Percentiles rank a stretch among this genome's conserved stretches.
Evolutionary conservation across 2,797 vertebrate genomes (phyloP).

Genomic region (Anableps anableps): DNA sequence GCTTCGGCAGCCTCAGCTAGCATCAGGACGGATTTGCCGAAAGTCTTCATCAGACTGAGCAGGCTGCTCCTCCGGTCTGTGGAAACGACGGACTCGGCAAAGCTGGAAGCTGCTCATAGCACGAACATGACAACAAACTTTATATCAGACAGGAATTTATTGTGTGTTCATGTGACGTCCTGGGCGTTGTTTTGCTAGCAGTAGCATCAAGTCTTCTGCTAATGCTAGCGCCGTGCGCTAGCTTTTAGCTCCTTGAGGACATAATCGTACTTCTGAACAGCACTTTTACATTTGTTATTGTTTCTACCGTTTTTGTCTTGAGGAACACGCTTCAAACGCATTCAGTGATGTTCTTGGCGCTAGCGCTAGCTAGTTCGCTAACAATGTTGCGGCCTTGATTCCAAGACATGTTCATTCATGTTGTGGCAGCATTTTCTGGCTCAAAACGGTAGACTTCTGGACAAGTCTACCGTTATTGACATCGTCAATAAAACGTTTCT

Average conservation of each 20-base stretch:
- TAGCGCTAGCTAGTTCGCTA: too few relatives aligned
- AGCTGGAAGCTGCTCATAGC: not conserved
- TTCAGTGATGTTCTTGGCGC: too few relatives aligned
- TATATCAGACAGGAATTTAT: not conserved
- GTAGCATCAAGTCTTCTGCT: not conserved
- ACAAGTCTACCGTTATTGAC: too few relatives aligned
- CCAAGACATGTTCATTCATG: too few relatives aligned
- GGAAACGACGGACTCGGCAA: not conserved
- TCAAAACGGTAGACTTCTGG: too few relatives aligned
- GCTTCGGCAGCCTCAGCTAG: not conserved
- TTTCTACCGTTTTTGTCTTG: too few relatives aligned
- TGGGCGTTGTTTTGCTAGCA: not conserved
- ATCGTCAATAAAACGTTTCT: too few relatives aligned
- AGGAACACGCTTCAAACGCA: too few relatives aligned
- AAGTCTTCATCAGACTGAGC: not conserved
- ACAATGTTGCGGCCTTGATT: too few relatives aligned
- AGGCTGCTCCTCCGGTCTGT: not conserved
- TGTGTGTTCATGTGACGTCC: not conserved
- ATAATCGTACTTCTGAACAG: not conserved
- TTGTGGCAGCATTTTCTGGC: too few relatives aligned
- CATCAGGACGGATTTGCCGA: not conserved
- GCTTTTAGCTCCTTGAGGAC: not conserved
- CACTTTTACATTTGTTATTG: too few relatives aligned
- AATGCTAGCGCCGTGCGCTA: not conserved
- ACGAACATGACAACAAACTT: not conserved